Percentiles rank a stretch among this genome's conserved stretches.
Evolutionary conservation across 2,888 invertebrate genomes (phyloP).

Genomic region (Andricus curvator): DNA sequence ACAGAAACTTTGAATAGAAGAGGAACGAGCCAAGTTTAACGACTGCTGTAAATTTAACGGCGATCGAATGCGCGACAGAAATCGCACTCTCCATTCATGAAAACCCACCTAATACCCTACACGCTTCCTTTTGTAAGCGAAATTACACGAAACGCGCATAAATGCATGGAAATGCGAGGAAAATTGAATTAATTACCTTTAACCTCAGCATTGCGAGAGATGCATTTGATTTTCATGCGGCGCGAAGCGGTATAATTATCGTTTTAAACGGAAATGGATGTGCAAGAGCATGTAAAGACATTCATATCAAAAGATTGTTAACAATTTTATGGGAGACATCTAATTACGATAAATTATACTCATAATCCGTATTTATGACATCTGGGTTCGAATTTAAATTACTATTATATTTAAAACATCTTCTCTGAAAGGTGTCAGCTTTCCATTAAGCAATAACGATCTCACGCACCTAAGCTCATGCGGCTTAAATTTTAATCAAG

Average conservation of each 20-base stretch:
- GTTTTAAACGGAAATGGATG: neutral
- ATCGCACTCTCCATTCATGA: slow-evolving; percentile 30
- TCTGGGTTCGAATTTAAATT: neutral
- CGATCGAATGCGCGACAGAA: slow-evolving; percentile 20
- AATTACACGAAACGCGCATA: slow-evolving; percentile 27
- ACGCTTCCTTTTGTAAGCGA: slow-evolving; percentile 32
- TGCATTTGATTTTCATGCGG: slow-evolving; percentile 34
- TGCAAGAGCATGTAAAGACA: neutral
- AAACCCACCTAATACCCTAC: slow-evolving; percentile 25
- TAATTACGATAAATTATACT: neutral
- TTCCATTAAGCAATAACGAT: slow-evolving; percentile 2
- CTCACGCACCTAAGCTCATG: neutral
- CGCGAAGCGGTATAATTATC: slow-evolving; percentile 17
- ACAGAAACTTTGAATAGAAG: neutral
- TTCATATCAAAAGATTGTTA: neutral
- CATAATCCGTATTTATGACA: neutral
- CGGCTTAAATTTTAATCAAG: slow-evolving; percentile 31
- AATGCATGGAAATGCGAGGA: slow-evolving; percentile 22
- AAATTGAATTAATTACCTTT: slow-evolving; percentile 36
- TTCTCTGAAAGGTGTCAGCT: neutral
- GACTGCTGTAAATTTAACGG: slow-evolving; percentile 21
- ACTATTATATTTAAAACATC: neutral
- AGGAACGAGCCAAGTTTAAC: slow-evolving; percentile 7
- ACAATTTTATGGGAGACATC: neutral
- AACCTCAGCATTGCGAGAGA: slow-evolving; percentile 23